These are phyloP conservation scores for Aphidius ervi DNA, from an alignment of 1,140 invertebrate species.

Conservation along the genomic window DNA sequence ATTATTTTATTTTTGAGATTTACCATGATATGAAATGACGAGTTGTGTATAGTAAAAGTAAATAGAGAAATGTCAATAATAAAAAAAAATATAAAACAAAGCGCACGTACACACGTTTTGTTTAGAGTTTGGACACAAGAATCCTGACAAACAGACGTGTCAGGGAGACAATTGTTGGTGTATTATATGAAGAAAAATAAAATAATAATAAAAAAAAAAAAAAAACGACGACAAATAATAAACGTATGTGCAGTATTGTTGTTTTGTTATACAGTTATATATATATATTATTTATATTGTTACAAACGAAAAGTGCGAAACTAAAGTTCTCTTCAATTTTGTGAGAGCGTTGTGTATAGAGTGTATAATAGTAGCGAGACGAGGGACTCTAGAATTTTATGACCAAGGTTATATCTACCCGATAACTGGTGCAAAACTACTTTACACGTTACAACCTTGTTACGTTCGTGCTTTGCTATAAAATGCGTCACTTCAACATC, in stretches of 20 bases:
- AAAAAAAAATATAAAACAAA: no score
- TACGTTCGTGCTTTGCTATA: constrained; percentile 17
- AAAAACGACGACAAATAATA: constrained; percentile 7
- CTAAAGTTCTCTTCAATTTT: constrained; percentile 8
- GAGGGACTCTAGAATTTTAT: constrained; percentile 14
- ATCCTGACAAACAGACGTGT: no score
- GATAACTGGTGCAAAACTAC: constrained; percentile 16
- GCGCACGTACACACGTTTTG: no score
- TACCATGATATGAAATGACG: no score
- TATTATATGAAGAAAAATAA: no score
- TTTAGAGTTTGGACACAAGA: no score
- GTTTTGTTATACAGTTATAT: background rate
- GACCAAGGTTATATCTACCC: constrained; percentile 17
- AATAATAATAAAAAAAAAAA: no score
- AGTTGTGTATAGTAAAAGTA: no score
- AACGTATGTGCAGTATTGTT: constrained; percentile 9
- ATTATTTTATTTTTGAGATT: no score
- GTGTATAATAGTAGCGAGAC: background rate
- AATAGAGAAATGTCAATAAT: no score
- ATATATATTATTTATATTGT: no score
- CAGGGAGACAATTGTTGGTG: no score
- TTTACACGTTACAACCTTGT: constrained; percentile 20
- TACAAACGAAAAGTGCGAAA: constrained; percentile 6
- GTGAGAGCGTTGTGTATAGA: background rate
- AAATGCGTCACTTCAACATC: constrained; percentile 9